Evolutionary conservation across 2,888 invertebrate genomes (phyloP), one percentile per base, ranked within the genome.

Genomic region (Podotricha telesiphe): DNA sequence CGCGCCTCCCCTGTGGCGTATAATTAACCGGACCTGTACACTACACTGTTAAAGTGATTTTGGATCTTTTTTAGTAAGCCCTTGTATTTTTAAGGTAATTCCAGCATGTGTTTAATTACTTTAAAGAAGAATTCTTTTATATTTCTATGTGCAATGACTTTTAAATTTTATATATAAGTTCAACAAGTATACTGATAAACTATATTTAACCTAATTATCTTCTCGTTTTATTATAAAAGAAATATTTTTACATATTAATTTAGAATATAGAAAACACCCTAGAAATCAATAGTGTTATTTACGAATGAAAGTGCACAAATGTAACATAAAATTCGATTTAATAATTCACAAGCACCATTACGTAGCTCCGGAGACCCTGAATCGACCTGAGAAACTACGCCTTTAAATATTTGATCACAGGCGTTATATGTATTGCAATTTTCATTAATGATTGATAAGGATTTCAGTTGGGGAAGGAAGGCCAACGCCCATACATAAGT

Each of bases 381-480:
- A 75, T 75, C 70, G 71, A 71, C 71, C 71, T 69, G 69, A 71
- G 75, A 86, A 88, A 89, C 91, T 89, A 87, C 85, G 81, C 76
- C 75, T 76, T 79, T 91, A 83, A 91, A 92, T 92, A 92, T 91
- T 92, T 88, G 85, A 91, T 82, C 82, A 78, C 77, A 81, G 79
- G 85, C 86, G 88, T 91, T 91, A 91, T 91, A 91, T 91, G 89
- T 91, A 93, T 91, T 91, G 92, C 89, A 91, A 90, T 91, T 91
- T 90, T 87, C 87, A 90, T 91, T 88, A 91, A 90, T 88, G 80
- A 88, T 87, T 89, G 87, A 91, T 82, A 81, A 81, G 84, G 82
- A 86, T 83, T 85, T 83, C 82, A 84, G 84, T 80, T 77, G 82
- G 82, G 86, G 81, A 78, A 79, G 6, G 79, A 78, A 78, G 78